phyloP scores from a whole-genome alignment of 2,797 vertebrate genomes.

The Crenuchus spilurus region DNA sequence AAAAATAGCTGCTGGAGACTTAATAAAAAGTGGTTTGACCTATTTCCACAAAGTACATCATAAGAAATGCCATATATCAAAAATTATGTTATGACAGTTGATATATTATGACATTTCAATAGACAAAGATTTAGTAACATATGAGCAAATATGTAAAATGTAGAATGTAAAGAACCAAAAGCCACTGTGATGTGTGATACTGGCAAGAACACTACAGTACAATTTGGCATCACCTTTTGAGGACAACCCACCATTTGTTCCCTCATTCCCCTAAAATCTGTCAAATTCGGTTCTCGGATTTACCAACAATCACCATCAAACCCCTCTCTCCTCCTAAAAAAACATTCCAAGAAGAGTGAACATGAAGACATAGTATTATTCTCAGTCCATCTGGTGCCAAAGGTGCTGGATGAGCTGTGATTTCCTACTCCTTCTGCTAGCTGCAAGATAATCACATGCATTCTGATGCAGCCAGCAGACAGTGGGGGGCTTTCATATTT shows the following conservation, averaged over 20 bases:
- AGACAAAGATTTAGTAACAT: not conserved
- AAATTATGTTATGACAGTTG: no score
- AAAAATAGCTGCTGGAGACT: no score
- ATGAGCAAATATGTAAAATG: not conserved
- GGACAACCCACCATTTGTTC: constrained; percentile 31
- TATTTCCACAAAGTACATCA: no score
- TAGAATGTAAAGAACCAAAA: not conserved
- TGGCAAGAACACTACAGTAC: constrained; percentile 5
- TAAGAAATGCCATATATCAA: no score
- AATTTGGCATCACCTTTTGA: not conserved
- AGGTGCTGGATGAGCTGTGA: constrained; percentile 27
- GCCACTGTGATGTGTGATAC: constrained; percentile 1
- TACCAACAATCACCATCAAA: constrained; percentile 28
- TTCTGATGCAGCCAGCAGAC: constrained; percentile 30
- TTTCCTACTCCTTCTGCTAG: constrained; percentile 21
- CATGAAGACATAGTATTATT: constrained; percentile 28
- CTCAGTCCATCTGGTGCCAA: constrained; percentile 35
- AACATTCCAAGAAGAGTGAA: constrained; percentile 23
- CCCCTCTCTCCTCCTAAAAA: no score
- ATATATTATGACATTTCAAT: not conserved
- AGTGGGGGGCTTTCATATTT: constrained; percentile 21
- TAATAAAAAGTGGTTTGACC: no score
- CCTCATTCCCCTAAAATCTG: constrained; percentile 1
- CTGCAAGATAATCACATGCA: constrained; percentile 42
- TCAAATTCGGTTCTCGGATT: constrained; percentile 16